A percentile compares a stretch with the other conserved stretches of the same genome.
Conservation (phyloP, 2,888 invertebrate species). For the Polylopha cassiicola region DNA sequence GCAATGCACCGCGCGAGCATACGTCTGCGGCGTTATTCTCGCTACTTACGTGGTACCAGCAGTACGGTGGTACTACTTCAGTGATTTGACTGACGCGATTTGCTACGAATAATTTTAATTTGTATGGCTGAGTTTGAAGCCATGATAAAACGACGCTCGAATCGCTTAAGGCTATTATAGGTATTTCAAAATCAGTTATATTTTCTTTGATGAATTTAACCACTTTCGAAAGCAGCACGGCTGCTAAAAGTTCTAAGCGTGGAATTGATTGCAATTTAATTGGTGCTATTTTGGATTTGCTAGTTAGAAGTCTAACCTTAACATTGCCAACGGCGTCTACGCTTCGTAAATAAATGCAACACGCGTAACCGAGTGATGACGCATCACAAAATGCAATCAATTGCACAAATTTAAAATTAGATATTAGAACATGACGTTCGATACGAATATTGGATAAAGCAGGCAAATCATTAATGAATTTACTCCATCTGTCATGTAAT, state of each 20-base stretch:
- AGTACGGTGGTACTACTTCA: conserved; percentile 11
- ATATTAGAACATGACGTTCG: conserved; percentile 16
- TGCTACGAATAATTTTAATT: conserved; percentile 25
- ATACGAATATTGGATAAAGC: conserved; percentile 12
- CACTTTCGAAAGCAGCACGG: conserved; percentile 1
- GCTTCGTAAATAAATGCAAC: conserved; percentile 12
- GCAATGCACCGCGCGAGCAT: conserved; percentile 25
- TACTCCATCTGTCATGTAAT: conserved; percentile 9
- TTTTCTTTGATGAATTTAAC: conserved; percentile 1
- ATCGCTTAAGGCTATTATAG: conserved; percentile 16
- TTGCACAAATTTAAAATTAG: conserved; percentile 4
- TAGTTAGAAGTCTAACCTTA: neutral
- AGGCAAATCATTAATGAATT: conserved; percentile 8
- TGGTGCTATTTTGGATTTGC: conserved; percentile 20
- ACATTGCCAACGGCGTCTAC: neutral
- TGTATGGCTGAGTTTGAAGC: conserved; percentile 22
- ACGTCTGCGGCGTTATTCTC: conserved; percentile 28
- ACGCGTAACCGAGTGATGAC: conserved; percentile 17
- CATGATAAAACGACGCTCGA: conserved; percentile 26
- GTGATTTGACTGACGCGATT: conserved; percentile 28
- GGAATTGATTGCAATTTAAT: conserved; percentile 18
- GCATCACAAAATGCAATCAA: conserved; percentile 23
- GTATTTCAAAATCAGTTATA: neutral
- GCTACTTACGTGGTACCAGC: conserved; percentile 28
- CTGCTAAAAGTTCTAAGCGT: conserved; percentile 10